Conservation (phyloP, 2,113 vertebrate genomes). For the Zingel zingel region DNA sequence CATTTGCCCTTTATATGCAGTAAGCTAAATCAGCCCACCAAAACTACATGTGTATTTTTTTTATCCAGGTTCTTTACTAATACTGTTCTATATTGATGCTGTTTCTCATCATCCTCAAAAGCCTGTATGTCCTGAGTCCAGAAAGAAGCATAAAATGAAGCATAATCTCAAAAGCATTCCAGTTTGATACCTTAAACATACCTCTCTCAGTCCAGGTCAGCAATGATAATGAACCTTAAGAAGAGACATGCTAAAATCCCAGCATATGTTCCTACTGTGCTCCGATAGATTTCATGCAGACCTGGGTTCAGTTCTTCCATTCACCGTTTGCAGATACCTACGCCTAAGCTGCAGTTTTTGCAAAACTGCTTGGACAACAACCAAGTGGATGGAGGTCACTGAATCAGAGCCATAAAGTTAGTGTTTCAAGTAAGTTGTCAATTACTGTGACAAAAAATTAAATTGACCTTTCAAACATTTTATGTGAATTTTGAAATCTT, state of each 20-base stretch:
- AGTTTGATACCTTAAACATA: conserved; percentile 66
- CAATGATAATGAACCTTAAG: conserved; percentile 9
- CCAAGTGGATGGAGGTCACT: not conserved
- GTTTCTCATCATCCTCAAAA: conserved; percentile 29
- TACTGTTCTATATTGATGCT: conserved; percentile 29
- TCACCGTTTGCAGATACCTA: conserved; percentile 6
- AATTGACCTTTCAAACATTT: conserved; percentile 1
- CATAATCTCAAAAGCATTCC: conserved; percentile 71
- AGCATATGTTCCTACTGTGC: conserved; percentile 13
- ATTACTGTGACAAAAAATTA: not conserved
- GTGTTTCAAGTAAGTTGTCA: conserved; percentile 11
- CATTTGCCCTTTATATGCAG: conserved; percentile 3
- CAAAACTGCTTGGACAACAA: not conserved
- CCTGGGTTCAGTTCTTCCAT: conserved; percentile 7
- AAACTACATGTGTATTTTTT: not conserved
- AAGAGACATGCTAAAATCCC: conserved; percentile 36
- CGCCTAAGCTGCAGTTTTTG: not conserved
- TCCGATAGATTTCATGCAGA: conserved; percentile 12
- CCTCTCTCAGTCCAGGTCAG: conserved; percentile 61
- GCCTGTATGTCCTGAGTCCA: conserved; percentile 24
- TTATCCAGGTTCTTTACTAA: conserved; percentile 39
- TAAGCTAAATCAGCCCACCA: conserved; percentile 34
- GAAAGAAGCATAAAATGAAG: conserved; percentile 26
- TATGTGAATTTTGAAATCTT: conserved; percentile 8
- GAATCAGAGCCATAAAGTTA: not conserved